A percentile compares a stretch with the other conserved stretches of the same genome.
phyloP scores from a whole-genome alignment of 2,113 vertebrate genomes.

The Spea bombifrons region DNA sequence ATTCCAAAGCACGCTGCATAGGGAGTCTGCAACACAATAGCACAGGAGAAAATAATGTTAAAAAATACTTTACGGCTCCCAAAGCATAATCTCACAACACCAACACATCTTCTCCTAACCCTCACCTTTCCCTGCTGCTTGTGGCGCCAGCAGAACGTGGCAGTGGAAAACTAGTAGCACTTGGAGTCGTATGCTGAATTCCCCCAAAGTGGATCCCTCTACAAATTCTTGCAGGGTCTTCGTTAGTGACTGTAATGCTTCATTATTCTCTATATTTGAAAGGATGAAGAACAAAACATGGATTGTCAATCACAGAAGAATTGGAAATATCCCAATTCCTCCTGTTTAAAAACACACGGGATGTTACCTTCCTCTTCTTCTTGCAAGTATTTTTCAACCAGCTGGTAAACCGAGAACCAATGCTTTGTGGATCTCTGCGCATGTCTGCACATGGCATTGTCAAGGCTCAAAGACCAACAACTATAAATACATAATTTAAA shows the following conservation, averaged over 20 bases:
- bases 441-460: conserved; percentile 81
- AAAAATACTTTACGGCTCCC: background rate
- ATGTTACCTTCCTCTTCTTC: conserved; percentile 63
- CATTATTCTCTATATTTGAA: conserved; percentile 51
- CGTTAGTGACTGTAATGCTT: conserved; percentile 67
- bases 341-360: background rate
- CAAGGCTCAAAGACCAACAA: conserved; percentile 92
- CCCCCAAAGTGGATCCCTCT: conserved; percentile 85
- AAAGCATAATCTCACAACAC: too few species aligned
- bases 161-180: conserved; percentile 91
- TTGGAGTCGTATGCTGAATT: conserved; percentile 79
- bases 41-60: background rate
- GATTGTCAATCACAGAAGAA: background rate
- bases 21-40: conserved; percentile 62
- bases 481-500: conserved; percentile 59
- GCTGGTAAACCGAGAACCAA: conserved; percentile 96
- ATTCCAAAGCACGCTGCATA: conserved; percentile 91
- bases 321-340: background rate
- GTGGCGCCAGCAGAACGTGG: conserved; percentile 81
- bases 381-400: conserved; percentile 81
- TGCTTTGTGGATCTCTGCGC: conserved; percentile 82
- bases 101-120: background rate
- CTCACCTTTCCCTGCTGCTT: conserved; percentile 76
- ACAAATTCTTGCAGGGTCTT: conserved; percentile 86
- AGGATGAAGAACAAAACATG: background rate